Evolutionary conservation across 2,888 invertebrate species (phyloP).

Genomic region (Oeneis ivallda): DNA sequence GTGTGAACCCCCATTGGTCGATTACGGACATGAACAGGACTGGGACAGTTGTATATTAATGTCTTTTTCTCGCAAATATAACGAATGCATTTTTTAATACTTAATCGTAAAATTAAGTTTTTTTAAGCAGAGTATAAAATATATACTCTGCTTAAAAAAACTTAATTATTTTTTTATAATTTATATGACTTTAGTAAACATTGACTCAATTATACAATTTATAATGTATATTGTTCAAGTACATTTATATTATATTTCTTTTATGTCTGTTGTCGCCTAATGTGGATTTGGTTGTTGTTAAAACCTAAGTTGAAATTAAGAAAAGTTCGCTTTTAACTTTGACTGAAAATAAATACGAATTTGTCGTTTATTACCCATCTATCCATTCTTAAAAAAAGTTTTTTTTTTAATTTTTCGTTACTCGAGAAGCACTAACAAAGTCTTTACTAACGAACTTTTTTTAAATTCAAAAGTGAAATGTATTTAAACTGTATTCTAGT

Average conservation of each 20-base stretch:
- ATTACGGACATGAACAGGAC: background rate
- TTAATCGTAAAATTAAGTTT: background rate
- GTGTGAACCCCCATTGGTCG: slow-evolving; percentile 19
- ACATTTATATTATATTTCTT: background rate
- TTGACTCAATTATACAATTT: slow-evolving; percentile 3
- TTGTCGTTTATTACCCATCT: too few species aligned
- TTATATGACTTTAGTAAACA: background rate
- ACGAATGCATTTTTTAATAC: slow-evolving; percentile 6
- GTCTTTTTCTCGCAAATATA: slow-evolving; percentile 3
- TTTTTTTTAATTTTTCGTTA: background rate
- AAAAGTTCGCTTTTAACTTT: background rate
- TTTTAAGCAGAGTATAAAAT: too few species aligned
- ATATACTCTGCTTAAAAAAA: too few species aligned
- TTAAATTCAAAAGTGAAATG: background rate
- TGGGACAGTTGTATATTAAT: background rate
- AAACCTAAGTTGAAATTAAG: background rate
- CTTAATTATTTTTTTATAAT: too few species aligned
- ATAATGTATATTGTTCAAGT: background rate
- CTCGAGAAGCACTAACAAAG: background rate
- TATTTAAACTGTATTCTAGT: background rate
- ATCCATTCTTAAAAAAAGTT: too few species aligned
- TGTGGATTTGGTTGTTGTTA: background rate
- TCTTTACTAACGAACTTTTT: background rate
- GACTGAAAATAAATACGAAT: background rate
- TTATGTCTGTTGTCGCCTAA: background rate